Percentiles rank a stretch among this genome's conserved stretches.
phyloP scores from a whole-genome alignment of 2,888 invertebrate genomes.

The Chrysolina haemoptera region DNA sequence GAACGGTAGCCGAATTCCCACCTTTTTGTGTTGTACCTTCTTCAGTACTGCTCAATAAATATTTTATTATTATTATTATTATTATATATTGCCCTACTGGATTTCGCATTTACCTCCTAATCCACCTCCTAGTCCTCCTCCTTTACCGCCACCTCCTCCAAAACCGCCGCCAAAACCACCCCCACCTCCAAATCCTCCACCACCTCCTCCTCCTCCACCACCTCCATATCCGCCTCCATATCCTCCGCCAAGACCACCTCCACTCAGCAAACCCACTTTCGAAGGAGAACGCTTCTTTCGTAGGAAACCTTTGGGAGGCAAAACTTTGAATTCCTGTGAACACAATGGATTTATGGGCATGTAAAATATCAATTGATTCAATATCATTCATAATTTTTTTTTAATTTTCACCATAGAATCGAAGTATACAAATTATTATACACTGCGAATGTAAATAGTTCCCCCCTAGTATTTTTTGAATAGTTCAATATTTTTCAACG shows the following conservation, averaged over 20 bases:
- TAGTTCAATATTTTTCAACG: no score
- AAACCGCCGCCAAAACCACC: conserved; percentile 47
- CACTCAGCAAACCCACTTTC: conserved; percentile 60
- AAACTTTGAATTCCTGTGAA: conserved; percentile 46
- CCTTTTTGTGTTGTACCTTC: no score
- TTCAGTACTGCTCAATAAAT: no score
- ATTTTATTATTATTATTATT: no score
- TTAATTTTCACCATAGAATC: no score
- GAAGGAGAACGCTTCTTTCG: conserved; percentile 41
- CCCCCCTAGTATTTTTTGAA: no score
- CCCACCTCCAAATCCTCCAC: conserved; percentile 43
- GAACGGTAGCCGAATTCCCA: no score
- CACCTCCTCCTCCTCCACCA: conserved; percentile 39
- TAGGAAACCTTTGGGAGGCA: conserved; percentile 28
- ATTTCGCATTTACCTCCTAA: conserved; percentile 31
- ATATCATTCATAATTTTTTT: no score
- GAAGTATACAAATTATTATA: no score
- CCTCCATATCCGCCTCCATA: conserved; percentile 40
- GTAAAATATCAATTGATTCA: background rate
- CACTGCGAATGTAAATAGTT: no score
- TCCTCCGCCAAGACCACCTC: conserved; percentile 50
- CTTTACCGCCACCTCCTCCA: conserved; percentile 52
- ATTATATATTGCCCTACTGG: background rate
- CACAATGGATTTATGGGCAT: background rate
- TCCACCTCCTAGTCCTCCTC: conserved; percentile 50